Conservation (phyloP, 2,797 vertebrate genomes). For the Chaetodon trifasciatus region DNA sequence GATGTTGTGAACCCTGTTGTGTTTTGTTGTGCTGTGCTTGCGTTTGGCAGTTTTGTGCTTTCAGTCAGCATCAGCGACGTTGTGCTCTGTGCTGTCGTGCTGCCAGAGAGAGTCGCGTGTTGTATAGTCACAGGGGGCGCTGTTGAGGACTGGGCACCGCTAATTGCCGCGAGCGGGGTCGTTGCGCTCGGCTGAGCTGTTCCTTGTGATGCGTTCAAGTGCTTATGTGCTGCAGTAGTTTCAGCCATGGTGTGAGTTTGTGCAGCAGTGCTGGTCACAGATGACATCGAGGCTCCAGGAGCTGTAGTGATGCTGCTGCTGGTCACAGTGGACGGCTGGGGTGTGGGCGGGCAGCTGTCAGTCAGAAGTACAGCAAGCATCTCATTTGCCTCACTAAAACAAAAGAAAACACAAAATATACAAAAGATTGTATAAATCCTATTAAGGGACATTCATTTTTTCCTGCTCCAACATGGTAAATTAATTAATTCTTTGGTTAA, state of each 20-base stretch:
- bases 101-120: background rate
- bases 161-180: background rate
- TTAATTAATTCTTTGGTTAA: no score
- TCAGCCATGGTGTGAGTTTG: background rate
- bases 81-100: conserved; percentile 7
- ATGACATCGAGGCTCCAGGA: background rate
- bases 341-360: conserved; percentile 57
- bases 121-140: conserved; percentile 12
- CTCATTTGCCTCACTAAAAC: conserved; percentile 61
- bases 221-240: background rate
- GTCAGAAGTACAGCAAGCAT: conserved; percentile 71
- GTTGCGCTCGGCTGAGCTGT: background rate
- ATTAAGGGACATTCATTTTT: no score
- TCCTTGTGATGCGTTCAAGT: conserved; percentile 13
- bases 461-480: no score
- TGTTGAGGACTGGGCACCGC: conserved; percentile 12
- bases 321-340: conserved; percentile 1
- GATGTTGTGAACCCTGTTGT: no score
- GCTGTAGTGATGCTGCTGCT: conserved; percentile 13
- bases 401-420: background rate
- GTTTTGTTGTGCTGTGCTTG: conserved; percentile 22
- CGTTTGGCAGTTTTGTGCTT: conserved; percentile 7
- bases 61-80: background rate
- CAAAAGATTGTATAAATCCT: background rate
- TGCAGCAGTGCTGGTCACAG: conserved; percentile 6